A percentile compares a stretch with the other conserved stretches of the same genome.
phyloP scores from a whole-genome alignment of 2,888 invertebrate genomes.

The Apantesis nais region DNA sequence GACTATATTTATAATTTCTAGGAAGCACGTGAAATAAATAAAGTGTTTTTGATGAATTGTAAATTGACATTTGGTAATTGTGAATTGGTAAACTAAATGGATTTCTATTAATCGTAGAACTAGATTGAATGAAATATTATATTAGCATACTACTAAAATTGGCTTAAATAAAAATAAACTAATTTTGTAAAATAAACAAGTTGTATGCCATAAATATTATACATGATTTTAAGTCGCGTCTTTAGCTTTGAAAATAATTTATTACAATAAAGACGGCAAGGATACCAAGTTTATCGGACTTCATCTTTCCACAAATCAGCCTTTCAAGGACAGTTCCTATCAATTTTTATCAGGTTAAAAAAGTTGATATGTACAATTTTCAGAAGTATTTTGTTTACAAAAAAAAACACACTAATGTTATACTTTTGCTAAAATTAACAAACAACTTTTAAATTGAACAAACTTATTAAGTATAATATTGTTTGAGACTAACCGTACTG shows the following conservation, averaged over 20 bases:
- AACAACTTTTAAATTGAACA: background rate
- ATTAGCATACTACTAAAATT: no score
- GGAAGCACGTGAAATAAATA: slow-evolving; percentile 5
- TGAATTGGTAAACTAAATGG: no score
- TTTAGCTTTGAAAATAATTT: background rate
- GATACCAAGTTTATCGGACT: background rate
- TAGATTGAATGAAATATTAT: no score
- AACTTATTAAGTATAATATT: no score
- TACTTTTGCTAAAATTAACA: background rate
- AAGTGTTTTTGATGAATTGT: no score
- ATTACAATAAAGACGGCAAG: background rate
- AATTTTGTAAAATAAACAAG: background rate
- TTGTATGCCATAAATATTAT: background rate
- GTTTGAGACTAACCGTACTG: no score
- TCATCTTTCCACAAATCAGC: background rate
- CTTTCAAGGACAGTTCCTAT: background rate
- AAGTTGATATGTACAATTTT: background rate
- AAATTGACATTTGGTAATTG: no score
- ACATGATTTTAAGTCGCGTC: no score
- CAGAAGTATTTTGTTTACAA: background rate
- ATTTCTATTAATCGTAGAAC: no score
- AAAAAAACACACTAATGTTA: background rate
- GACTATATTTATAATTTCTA: slow-evolving; percentile 26
- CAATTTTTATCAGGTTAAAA: background rate
- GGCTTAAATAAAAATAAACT: background rate